These are phyloP conservation scores for Rotaria macrura DNA, from an alignment of 2,888 invertebrate genomes.

Conservation along the genomic window DNA sequence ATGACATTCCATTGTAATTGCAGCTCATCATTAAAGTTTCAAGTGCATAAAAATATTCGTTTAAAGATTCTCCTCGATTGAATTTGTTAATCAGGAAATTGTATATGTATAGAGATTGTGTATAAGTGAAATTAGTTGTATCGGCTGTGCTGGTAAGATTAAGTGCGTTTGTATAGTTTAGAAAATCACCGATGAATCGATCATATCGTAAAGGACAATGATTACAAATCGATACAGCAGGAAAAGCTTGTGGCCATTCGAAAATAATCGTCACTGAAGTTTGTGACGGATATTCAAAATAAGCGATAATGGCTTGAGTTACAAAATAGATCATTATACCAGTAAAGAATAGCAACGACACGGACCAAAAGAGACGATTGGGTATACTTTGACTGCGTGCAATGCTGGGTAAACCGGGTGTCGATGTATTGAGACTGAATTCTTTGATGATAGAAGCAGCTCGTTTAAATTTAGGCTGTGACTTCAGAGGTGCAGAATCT, in stretches of 20 bases:
- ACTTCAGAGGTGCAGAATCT: not conserved
- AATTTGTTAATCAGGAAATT: not conserved
- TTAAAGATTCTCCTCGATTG: not conserved
- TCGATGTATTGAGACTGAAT: constrained; percentile 9
- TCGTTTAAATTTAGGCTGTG: not conserved
- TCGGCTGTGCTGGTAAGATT: not conserved
- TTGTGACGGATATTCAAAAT: not conserved
- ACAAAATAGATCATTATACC: constrained; percentile 11
- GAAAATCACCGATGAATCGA: not conserved
- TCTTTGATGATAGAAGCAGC: not conserved
- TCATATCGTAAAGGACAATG: not conserved
- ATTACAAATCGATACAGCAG: constrained; percentile 23
- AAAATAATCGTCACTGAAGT: constrained; percentile 9
- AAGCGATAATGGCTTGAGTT: not conserved
- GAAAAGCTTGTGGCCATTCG: constrained; percentile 25
- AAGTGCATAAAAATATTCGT: not conserved
- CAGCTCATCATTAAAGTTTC: not conserved
- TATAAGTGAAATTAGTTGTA: not conserved
- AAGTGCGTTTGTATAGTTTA: not conserved
- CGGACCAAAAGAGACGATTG: not conserved
- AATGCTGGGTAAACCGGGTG: constrained; percentile 13
- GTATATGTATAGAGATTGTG: not conserved
- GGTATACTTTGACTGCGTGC: not conserved
- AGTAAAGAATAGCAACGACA: not conserved
- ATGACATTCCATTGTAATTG: not conserved